Conservation (phyloP, 2,113 vertebrate genomes). For the Ammodytes marinus region DNA sequence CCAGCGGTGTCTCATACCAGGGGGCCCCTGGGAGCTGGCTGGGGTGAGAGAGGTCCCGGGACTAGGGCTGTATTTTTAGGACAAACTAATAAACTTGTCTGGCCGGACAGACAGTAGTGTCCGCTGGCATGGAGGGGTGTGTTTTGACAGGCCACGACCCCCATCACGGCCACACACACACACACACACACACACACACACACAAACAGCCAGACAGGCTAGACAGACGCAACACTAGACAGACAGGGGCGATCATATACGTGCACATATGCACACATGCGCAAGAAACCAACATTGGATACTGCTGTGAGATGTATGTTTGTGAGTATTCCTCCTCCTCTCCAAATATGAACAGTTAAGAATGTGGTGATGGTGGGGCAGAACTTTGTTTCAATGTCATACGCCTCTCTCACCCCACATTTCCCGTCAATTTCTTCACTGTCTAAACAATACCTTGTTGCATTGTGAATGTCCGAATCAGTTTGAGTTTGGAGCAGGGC, state of each 20-base stretch:
- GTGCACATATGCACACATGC: background rate
- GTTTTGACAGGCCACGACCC: slow-evolving; percentile 75
- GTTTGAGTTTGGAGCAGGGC: background rate
- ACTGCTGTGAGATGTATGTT: background rate
- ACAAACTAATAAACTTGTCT: slow-evolving; percentile 84
- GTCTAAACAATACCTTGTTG: background rate
- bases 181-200: slow-evolving; percentile 18
- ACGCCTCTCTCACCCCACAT: background rate
- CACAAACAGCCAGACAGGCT: slow-evolving; percentile 20
- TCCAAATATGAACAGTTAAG: background rate
- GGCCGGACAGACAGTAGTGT: slow-evolving; percentile 73
- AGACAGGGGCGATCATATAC: background rate
- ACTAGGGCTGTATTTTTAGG: slow-evolving; percentile 69
- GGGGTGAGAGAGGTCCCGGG: slow-evolving; percentile 59
- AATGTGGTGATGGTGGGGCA: background rate
- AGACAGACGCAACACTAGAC: slow-evolving; percentile 9
- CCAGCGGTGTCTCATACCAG: slow-evolving; percentile 66
- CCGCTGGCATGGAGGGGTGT: slow-evolving; percentile 51
- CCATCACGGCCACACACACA: slow-evolving; percentile 41
- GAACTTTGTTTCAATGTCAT: too few species aligned
- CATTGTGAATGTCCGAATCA: background rate
- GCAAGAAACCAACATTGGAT: background rate
- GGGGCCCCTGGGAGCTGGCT: slow-evolving; percentile 68
- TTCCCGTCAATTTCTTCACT: background rate
- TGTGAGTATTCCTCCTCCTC: background rate